Base-by-base conservation (phyloP, 2,113 vertebrate species). In the Percopsis transmontana region DNA sequence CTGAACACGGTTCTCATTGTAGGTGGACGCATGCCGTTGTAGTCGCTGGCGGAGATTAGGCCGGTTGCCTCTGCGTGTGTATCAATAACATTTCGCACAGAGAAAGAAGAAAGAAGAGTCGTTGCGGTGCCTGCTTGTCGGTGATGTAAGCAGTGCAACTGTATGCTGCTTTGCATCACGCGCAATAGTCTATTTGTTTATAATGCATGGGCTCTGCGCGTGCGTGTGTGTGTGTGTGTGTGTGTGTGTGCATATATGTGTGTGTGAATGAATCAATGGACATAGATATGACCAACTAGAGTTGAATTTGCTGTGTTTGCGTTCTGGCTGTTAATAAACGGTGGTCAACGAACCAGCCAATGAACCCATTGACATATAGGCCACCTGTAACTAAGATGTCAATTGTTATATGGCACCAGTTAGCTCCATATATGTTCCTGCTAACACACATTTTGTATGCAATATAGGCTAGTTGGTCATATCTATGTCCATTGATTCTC, bases 301-400 rank as follows among this genome's bases (percentile, higher is more conserved):
- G 47, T 62, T 61, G 66, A 72, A n/a, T 72, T 76, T 58, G 64
- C 42, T 68, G 69, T 60, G 61, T 72, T 66, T 64, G 79, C 53
- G 61, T 61, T 76, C 74, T 70, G 69, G 60, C 86, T 89, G 87
- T 82, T 82, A 66, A 68, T 82, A 76, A 82, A 73, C 76, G 77
- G 58, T 68, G 42, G 68, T 66, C 74, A 57, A 60, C 27, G 71
- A 62, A 82, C 56, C 80, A 74, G 77, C 80, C 58, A 65, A 69
- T 74, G 72, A 79, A 85, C 47, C 77, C 76, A 81, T 77, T 75
- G 83, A 70, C 71, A 78, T 71, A 68, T 62, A 66, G 80, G 79
- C 82, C 89, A 91, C 89, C 89, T 91, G 90, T 88, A 89, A 87
- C 84, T 76, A 88, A 85, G 70, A 79, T 67, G 63, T 77, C 20